Evolutionary conservation across 2,888 invertebrate species (phyloP), one percentile per base, ranked within the genome.

Genomic region (Maniola hyperantus): DNA sequence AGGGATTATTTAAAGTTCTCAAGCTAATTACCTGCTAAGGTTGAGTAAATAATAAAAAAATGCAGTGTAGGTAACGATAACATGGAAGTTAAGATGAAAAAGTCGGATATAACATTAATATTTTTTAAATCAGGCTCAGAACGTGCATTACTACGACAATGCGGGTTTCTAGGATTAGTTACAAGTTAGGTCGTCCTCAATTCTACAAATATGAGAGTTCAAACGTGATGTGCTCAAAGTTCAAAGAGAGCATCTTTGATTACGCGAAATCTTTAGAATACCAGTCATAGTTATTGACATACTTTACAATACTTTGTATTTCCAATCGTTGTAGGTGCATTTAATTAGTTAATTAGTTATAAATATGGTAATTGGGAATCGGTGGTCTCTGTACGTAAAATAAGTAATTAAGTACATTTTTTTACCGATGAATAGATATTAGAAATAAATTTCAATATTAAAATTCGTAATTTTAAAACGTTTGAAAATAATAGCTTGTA

Each of bases 161-260:
- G 18, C 18, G 34, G 10, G 36, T 51, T 36, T 53, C 50, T 42
- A 62, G 42, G 53, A 62, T 62, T 54, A 62, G 42, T 42, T 13
- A 26, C 15, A 33, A 53, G 18, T n/a, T 53, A 60, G 62, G 54
- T 60, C 42, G 26, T 66, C 63, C 48, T 66, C 57, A 61, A 57
- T 46, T 62, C 20, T 46, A 61, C 60, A 70, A 68, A 66, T 66
- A 55, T 33, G 62, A 66, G 50, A 65, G 70, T 68, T 71, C 68
- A 71, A 71, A 65, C 68, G 68, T 71, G 70, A 66, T 66, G 51
- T 62, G 62, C 51, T 60, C 61, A 65, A 71, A 70, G 71, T 69
- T 69, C 73, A 74, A 68, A 69, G 64, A 73, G 70, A 66, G 69
- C 65, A 69, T 70, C 70, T 57, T 6, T 36, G 66, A 69, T 63